These are phyloP conservation scores for Myotis lucifugus DNA, from an alignment of 2,113 vertebrate genomes.

Conservation along the genomic window DNA sequence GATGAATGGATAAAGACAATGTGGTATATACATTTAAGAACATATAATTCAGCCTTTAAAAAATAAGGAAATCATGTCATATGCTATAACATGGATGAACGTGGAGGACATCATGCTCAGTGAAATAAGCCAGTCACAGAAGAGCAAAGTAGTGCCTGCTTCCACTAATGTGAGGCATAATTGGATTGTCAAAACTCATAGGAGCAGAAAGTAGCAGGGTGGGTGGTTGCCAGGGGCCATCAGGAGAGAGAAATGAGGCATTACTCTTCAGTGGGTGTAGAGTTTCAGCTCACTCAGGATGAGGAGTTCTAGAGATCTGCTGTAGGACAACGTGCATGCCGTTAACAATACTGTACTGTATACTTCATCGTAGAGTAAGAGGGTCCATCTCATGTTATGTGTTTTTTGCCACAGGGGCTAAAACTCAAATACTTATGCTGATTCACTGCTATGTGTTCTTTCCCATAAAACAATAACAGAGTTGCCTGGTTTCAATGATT, in stretches of 20 bases:
- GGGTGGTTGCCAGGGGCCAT: not conserved
- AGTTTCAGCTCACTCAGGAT: not conserved
- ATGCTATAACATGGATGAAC: not conserved
- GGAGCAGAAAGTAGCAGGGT: not conserved
- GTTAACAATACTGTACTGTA: not conserved
- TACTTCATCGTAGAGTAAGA: not conserved
- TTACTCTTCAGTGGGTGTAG: not conserved
- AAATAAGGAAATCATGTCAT: not conserved
- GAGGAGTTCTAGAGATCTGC: not conserved
- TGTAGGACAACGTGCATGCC: not conserved
- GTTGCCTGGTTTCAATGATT: not conserved
- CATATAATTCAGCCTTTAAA: not conserved
- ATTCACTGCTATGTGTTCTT: not conserved
- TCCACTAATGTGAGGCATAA: not conserved
- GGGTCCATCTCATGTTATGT: not conserved
- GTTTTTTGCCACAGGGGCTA: not conserved
- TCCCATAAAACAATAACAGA: not conserved
- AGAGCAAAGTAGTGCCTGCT: not conserved
- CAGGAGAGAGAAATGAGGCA: not conserved
- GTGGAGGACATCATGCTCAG: not conserved
- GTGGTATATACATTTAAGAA: not conserved
- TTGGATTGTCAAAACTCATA: not conserved
- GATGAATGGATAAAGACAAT: not conserved
- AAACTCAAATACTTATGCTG: not conserved
- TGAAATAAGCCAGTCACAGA: not conserved